Evolutionary conservation across 2,888 invertebrate species (phyloP).

Genomic region (Watsonalla binaria): DNA sequence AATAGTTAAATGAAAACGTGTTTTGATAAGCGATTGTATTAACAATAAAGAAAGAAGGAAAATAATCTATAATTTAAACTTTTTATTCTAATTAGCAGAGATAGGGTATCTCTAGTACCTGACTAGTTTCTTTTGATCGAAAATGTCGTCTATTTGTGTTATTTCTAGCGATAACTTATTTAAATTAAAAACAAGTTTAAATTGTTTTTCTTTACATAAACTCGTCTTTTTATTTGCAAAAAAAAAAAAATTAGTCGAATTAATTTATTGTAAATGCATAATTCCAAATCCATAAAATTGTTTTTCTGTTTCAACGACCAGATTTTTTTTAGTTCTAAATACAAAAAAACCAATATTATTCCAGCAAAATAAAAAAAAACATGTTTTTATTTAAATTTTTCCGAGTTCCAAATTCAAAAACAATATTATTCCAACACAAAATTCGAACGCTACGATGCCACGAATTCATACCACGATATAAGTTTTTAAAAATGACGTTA

Average conservation of each 20-base stretch:
- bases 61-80: neutral
- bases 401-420: neutral
- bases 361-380: neutral
- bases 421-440: neutral
- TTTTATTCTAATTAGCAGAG: neutral
- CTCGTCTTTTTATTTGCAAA: too few species aligned
- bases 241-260: too few species aligned
- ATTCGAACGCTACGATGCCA: neutral
- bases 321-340: too few species aligned
- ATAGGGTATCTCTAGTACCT: neutral
- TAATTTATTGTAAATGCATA: too few species aligned
- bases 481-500: conserved; percentile 30
- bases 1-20: neutral
- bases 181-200: too few species aligned
- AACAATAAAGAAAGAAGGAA: neutral
- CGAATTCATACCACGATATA: conserved; percentile 16
- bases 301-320: too few species aligned
- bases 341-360: too few species aligned
- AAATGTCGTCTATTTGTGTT: neutral
- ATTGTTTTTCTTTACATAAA: too few species aligned
- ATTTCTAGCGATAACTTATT: too few species aligned
- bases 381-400: neutral
- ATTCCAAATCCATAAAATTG: too few species aligned
- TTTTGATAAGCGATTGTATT: neutral
- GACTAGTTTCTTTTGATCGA: neutral